Base-by-base conservation (phyloP, 92 coral and sea anemone genomes). In the Bergia puertoricense region DNA sequence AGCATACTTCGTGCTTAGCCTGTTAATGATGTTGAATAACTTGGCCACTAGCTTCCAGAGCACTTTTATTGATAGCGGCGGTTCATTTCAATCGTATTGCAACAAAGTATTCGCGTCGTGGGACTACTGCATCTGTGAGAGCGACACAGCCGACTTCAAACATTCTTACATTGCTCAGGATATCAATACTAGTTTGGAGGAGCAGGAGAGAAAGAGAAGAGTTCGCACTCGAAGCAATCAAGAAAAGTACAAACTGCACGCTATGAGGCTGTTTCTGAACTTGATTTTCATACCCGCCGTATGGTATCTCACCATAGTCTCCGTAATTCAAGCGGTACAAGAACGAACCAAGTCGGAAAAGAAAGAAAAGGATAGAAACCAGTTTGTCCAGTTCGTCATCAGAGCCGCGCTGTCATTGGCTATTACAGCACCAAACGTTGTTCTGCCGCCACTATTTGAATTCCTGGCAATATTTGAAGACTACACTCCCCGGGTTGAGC, bases 11-110 rank as follows among this genome's bases (percentile, higher is more conserved):
- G 72, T 94, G 65, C 85, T 94, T 43, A 91, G 99, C 56, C 89
- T 97, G 38, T 67, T 95, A 66, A 79, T 92, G 44, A 95, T 97
- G 96, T 89, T 97, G 20, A 92, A 90, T 74, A 95, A 90, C 88
- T 86, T 96, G 72, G 94, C 95, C 57, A 93, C 91, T 81, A 94
- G 92, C 59, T 89, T 97, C n/a, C 93, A 91, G 69, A 93, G 94
- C 89, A 91, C 98, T 20, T 97, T 94, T 84, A 95, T 97, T 74
- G 97, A 97, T 5, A 96, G 99, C 85, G 99, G 95, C 59, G 99
- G 99, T 6, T 89, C 90, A 36, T 94, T 97, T 71, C 92, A 96
- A 46, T 97, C 99, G 14, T 97, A 88, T 79, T 93, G 96, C 73
- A 97, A 97, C 85, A 94, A 93, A 46, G 92, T 94, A 36, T 97